A percentile compares a stretch with the other conserved stretches of the same genome.
phyloP scores from a whole-genome alignment of 2,797 vertebrate species.

The Nyctibius grandis region DNA sequence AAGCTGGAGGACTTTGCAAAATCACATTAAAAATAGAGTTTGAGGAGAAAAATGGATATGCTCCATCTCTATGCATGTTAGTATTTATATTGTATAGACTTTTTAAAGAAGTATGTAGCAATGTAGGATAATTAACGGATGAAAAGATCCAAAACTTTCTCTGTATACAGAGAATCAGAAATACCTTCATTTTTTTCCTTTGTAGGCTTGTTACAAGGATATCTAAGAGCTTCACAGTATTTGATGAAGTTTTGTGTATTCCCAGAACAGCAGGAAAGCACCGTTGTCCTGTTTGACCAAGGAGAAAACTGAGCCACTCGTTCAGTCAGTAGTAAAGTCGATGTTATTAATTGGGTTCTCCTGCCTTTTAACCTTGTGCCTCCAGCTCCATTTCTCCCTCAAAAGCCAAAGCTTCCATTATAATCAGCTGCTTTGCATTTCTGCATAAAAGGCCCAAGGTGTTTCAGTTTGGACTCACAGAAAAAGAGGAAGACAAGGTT shows the following conservation, averaged over 20 bases:
- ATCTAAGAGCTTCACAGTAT: not conserved
- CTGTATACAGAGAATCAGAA: not conserved
- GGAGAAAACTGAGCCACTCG: not conserved
- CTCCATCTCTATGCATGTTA: not conserved
- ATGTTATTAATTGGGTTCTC: not conserved
- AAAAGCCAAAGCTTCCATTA: not conserved
- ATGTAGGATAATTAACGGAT: not conserved
- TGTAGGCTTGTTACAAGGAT: not conserved
- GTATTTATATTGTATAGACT: not conserved
- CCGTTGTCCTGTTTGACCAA: not conserved
- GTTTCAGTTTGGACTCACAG: not conserved
- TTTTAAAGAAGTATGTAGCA: not conserved
- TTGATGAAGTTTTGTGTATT: not conserved
- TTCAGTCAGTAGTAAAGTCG: not conserved
- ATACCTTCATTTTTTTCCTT: not conserved
- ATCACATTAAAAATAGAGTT: not conserved
- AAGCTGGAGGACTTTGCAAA: not conserved
- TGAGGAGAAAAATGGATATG: not conserved
- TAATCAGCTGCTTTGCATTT: not conserved
- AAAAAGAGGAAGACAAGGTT: conserved; percentile 11
- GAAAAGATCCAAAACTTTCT: not conserved
- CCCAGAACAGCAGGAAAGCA: not conserved
- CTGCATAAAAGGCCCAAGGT: not conserved
- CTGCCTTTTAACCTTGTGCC: not conserved
- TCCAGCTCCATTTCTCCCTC: not conserved